Evolutionary conservation across 2,113 vertebrate genomes (phyloP).

Genomic region (Platichthys flesus): DNA sequence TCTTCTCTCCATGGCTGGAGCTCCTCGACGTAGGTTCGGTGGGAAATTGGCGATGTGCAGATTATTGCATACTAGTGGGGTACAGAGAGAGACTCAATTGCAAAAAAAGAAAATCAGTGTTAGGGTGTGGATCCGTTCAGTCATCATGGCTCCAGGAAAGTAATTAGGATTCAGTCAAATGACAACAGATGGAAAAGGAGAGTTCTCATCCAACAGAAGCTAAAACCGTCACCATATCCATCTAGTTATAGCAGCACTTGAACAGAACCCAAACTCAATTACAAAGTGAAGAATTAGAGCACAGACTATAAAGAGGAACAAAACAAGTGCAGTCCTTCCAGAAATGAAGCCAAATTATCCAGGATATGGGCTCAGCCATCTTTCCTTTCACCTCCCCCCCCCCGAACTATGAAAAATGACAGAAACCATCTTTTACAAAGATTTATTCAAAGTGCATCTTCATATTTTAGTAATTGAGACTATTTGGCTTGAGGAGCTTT

Average conservation of each 20-base stretch:
- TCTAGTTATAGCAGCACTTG: background rate
- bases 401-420: no score
- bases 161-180: constrained; percentile 4
- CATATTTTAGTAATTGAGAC: no score
- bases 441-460: no score
- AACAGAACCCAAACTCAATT: background rate
- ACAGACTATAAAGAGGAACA: no score
- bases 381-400: no score
- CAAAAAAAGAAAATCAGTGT: background rate
- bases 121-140: background rate
- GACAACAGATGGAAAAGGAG: background rate
- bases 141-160: background rate
- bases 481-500: no score
- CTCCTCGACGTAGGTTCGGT: background rate
- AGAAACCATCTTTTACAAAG: no score
- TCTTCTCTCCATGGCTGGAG: background rate
- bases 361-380: no score
- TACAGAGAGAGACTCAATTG: background rate
- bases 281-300: background rate
- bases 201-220: background rate
- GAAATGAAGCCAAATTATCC: no score
- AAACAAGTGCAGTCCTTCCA: no score
- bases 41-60: constrained; percentile 17
- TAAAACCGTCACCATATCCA: background rate
- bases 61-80: constrained; percentile 13